Percentiles rank a stretch among this genome's conserved stretches.
Evolutionary conservation across 2,797 vertebrate species (phyloP).

Genomic region (Bryconaethiops microstoma): DNA sequence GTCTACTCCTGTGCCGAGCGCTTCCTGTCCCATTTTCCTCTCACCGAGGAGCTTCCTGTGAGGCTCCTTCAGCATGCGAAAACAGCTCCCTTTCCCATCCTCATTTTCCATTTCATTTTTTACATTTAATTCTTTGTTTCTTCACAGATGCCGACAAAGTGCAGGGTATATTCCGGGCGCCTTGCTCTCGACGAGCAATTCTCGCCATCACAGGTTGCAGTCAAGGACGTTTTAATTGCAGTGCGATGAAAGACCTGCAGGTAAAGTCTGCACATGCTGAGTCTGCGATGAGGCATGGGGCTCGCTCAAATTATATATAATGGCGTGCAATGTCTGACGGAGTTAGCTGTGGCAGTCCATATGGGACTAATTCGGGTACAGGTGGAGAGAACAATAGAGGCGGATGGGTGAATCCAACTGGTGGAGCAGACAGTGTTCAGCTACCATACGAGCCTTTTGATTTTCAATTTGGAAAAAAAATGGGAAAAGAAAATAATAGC

Average conservation of each 20-base stretch:
- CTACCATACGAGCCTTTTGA: neutral
- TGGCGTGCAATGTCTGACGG: slow-evolving; percentile 61
- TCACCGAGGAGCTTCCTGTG: slow-evolving; percentile 33
- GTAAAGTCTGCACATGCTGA: slow-evolving; percentile 38
- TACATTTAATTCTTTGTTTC: slow-evolving; percentile 55
- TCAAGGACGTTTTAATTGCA: slow-evolving; percentile 74
- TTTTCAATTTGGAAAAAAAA: slow-evolving; percentile 5
- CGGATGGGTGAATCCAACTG: slow-evolving; percentile 28
- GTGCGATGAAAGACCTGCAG: slow-evolving; percentile 69
- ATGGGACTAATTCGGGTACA: slow-evolving; percentile 57
- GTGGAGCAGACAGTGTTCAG: slow-evolving; percentile 21
- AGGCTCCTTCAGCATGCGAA: slow-evolving; percentile 49
- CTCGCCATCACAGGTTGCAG: slow-evolving; percentile 55
- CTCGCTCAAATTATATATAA: slow-evolving; percentile 67
- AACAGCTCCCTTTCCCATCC: slow-evolving; percentile 6
- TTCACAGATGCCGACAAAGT: slow-evolving; percentile 60
- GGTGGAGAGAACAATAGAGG: slow-evolving; percentile 49
- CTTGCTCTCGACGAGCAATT: slow-evolving; percentile 66
- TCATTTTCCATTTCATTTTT: slow-evolving; percentile 56
- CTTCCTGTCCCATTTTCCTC: slow-evolving; percentile 42
- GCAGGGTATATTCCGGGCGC: slow-evolving; percentile 61
- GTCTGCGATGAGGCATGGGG: slow-evolving; percentile 46
- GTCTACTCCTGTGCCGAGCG: slow-evolving; percentile 23
- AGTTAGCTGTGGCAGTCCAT: slow-evolving; percentile 48
- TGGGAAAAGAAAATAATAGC: neutral